Percentiles rank a stretch among this genome's conserved stretches.
Evolutionary conservation across 2,113 vertebrate species (phyloP).

Genomic region (Dissostichus mawsoni): DNA sequence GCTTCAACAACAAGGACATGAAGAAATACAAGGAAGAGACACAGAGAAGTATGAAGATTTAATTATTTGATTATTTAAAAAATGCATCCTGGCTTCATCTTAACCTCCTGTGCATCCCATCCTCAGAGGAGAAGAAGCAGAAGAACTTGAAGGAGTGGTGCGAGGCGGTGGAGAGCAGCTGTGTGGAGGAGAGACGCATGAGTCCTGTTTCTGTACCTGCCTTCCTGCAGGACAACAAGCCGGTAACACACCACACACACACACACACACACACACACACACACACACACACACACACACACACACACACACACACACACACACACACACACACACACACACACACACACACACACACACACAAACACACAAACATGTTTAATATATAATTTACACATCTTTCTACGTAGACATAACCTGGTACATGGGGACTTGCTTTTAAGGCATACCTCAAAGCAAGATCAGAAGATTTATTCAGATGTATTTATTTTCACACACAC

Average conservation of each 20-base stretch:
- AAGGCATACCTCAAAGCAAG: too few species aligned
- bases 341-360: not conserved
- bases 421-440: too few species aligned
- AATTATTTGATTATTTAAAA: too few species aligned
- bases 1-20: constrained; percentile 89
- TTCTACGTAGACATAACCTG: too few species aligned
- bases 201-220: constrained; percentile 45
- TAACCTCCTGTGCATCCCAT: constrained; percentile 2
- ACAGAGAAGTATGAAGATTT: constrained; percentile 84
- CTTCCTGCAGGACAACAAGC: constrained; percentile 82
- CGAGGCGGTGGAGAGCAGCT: constrained; percentile 77
- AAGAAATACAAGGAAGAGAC: constrained; percentile 89
- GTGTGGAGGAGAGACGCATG: constrained; percentile 72
- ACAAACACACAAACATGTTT: not conserved
- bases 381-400: too few species aligned
- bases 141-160: constrained; percentile 90
- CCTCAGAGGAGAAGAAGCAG: constrained; percentile 89
- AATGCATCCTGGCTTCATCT: not conserved
- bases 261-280: not conserved
- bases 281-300: not conserved
- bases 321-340: not conserved
- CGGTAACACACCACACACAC: constrained; percentile 77
- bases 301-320: not conserved
- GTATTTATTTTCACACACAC: too few species aligned
- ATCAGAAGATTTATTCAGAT: too few species aligned